Percentiles rank a stretch among this genome's conserved stretches.
Conservation (phyloP, 2,888 invertebrate genomes). For the Eucera pruinosa region DNA sequence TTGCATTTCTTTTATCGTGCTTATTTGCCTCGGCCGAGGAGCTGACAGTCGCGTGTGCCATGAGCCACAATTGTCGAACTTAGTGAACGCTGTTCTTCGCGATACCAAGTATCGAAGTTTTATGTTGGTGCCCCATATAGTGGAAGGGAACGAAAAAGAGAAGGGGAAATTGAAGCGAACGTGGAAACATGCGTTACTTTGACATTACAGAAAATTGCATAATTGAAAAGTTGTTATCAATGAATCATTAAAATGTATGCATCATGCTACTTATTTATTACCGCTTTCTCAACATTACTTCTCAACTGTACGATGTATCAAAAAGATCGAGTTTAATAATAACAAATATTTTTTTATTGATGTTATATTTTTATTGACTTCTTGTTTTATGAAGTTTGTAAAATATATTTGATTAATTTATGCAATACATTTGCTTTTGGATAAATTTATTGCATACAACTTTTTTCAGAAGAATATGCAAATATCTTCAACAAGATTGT, state of each 20-base stretch:
- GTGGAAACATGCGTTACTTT: slow-evolving; percentile 21
- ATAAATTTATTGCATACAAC: background rate
- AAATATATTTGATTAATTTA: background rate
- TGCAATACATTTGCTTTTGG: background rate
- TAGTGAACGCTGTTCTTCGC: slow-evolving; percentile 62
- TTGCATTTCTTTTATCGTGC: slow-evolving; percentile 56
- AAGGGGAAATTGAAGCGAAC: slow-evolving; percentile 36
- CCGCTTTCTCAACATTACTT: background rate
- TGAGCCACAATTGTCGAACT: slow-evolving; percentile 64
- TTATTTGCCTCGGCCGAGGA: slow-evolving; percentile 58
- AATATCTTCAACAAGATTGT: background rate
- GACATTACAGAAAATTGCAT: background rate
- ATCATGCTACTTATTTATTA: background rate
- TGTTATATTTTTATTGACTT: too few species aligned
- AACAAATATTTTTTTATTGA: background rate
- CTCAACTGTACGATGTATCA: background rate
- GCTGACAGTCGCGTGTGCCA: slow-evolving; percentile 69
- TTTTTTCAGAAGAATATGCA: background rate
- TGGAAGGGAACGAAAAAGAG: slow-evolving; percentile 55
- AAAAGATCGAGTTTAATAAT: background rate
- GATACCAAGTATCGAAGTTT: slow-evolving; percentile 46
- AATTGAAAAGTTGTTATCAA: background rate
- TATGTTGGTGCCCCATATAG: slow-evolving; percentile 39
- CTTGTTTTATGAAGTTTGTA: too few species aligned
- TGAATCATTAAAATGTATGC: background rate